Conservation (phyloP, 2,797 vertebrate species). For the Zalophus californianus region DNA sequence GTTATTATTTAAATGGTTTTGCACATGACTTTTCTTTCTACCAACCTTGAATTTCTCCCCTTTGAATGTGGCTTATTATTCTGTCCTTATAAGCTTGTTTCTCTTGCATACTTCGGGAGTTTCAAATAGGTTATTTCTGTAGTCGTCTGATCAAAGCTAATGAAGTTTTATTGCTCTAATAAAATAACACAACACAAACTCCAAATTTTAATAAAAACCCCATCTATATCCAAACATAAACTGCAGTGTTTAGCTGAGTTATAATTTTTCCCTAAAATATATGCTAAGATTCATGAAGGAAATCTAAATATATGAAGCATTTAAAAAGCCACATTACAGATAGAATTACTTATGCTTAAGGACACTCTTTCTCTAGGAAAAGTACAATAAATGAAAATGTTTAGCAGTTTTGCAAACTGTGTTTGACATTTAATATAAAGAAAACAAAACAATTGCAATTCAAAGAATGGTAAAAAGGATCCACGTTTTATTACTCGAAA, state of each 20-base stretch:
- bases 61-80: background rate
- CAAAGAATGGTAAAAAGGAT: background rate
- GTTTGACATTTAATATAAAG: background rate
- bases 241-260: background rate
- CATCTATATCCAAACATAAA: constrained; percentile 38
- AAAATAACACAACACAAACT: constrained; percentile 54
- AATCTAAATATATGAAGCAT: constrained; percentile 70
- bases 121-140: constrained; percentile 43
- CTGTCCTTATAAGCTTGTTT: background rate
- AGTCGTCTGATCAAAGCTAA: constrained; percentile 59
- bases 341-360: constrained; percentile 77
- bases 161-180: constrained; percentile 56
- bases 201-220: constrained; percentile 57
- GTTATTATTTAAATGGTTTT: background rate
- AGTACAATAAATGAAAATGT: constrained; percentile 77
- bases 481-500: background rate
- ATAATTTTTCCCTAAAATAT: constrained; percentile 52
- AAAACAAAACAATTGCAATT: constrained; percentile 24
- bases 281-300: constrained; percentile 64
- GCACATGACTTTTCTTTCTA: background rate
- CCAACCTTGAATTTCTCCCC: background rate
- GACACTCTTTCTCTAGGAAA: constrained; percentile 64
- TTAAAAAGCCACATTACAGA: constrained; percentile 74
- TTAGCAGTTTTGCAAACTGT: constrained; percentile 68
- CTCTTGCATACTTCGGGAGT: background rate